Conservation (phyloP, 1,140 invertebrate species). For the Luehdorfia chinensis region DNA sequence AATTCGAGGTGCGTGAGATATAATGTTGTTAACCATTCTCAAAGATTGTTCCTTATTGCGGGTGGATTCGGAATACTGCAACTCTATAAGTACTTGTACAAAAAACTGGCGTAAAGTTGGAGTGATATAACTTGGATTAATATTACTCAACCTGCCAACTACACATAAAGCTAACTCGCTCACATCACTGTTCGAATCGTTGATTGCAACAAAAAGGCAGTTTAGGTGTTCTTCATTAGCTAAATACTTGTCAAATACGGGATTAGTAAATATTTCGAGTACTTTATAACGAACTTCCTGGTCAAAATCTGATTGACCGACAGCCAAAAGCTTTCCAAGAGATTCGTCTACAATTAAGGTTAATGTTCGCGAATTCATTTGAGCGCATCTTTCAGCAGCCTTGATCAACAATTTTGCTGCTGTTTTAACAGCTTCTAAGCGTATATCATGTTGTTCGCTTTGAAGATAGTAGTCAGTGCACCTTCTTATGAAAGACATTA, state of each 20-base stretch:
- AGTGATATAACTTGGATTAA: slow-evolving; percentile 99
- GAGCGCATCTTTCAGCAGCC: slow-evolving; percentile 83
- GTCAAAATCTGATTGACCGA: slow-evolving; percentile 96
- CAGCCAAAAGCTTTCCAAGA: slow-evolving; percentile 91
- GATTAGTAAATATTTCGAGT: slow-evolving; percentile 90
- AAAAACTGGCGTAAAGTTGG: slow-evolving; percentile 95
- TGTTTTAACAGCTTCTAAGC: slow-evolving; percentile 96
- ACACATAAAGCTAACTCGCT: slow-evolving; percentile 95
- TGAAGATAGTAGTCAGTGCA: slow-evolving; percentile 96
- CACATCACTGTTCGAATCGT: slow-evolving; percentile 98
- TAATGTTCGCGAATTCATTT: slow-evolving; percentile 85
- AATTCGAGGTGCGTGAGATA: slow-evolving; percentile 94
- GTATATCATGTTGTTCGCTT: slow-evolving; percentile 93
- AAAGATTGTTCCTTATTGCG: slow-evolving; percentile 97
- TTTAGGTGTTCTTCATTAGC: slow-evolving; percentile 97
- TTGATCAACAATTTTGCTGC: slow-evolving; percentile 93
- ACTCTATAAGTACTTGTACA: slow-evolving; percentile 94
- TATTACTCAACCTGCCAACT: slow-evolving; percentile 92
- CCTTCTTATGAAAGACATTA: slow-evolving; percentile 94
- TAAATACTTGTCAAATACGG: slow-evolving; percentile 95
- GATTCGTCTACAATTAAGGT: slow-evolving; percentile 93
- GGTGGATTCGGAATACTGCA: slow-evolving; percentile 96
- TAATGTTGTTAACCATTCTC: slow-evolving; percentile 95
- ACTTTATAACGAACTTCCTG: slow-evolving; percentile 95
- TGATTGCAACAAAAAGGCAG: slow-evolving; percentile 94